Base-by-base conservation (phyloP, 2,888 invertebrate genomes). In the Macrophya annulata region DNA sequence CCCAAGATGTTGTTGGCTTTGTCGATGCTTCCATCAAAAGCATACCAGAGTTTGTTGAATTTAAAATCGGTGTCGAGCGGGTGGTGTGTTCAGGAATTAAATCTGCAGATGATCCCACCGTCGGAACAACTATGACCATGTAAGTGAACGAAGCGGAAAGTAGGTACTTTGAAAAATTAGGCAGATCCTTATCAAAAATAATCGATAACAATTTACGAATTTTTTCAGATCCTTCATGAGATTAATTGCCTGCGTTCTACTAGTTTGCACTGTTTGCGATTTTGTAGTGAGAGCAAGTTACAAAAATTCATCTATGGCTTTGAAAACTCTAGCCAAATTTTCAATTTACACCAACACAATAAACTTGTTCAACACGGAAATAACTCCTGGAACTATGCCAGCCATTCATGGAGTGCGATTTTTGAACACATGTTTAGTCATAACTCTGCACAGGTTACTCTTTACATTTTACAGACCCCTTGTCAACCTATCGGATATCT, bases 331-430 rank as follows among this genome's bases (percentile, higher is more conserved):
- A 1, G 76, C 90, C 10, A 89, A 93, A 3, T 94, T 94, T 88
- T 94, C 94, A 0, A 45, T 93, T 6, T 91, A 92, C 85, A 92
- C 91, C 8, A 94, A 94, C 87, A 91, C 91, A 0, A 88, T 87
- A 4, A 93, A 93, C 85, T 89, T 94, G 83, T 86, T 94, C n/a
- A 90, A 86, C 25, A 93, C 92, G 0, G 74, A 89, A 43, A 62
- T 86, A 0, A 87, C 89, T 1, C 77, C 87, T 3, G 92, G 90
- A 6, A 91, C 91, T 25, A 88, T 94, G 37, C 90, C 91, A 0
- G 93, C 92, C 72, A 87, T 95, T 15, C 94, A 95, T 88, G 95
- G 95, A 15, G 92, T 95, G 6, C 92, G 95, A 55, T 94, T 94
- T 87, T 87, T 94, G 43, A 94, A 94, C 87, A 94, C 94, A 85